These are phyloP conservation scores for Clivina fossor DNA, from an alignment of 2,888 invertebrate species.

Conservation along the genomic window DNA sequence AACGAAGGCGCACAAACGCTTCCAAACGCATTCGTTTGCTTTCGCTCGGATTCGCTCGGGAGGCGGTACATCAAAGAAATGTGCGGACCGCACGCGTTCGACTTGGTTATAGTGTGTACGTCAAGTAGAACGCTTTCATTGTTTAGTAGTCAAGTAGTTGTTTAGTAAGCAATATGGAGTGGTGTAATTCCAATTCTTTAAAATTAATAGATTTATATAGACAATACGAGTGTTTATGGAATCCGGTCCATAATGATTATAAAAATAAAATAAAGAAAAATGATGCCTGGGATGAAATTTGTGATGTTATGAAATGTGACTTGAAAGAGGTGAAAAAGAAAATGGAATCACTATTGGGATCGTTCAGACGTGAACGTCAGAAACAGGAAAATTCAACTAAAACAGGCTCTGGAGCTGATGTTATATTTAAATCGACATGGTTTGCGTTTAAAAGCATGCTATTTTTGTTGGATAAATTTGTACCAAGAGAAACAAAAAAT, in stretches of 20 bases:
- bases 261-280: slow-evolving; percentile 30
- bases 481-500: background rate
- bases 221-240: slow-evolving; percentile 33
- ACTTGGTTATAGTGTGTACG: too few species aligned
- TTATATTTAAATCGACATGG: background rate
- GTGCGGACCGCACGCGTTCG: too few species aligned
- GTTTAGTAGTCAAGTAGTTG: too few species aligned
- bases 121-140: too few species aligned
- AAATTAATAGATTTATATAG: slow-evolving; percentile 33
- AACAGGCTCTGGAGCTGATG: background rate
- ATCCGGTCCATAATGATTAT: slow-evolving; percentile 27
- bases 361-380: slow-evolving; percentile 34
- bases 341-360: slow-evolving; percentile 36
- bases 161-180: too few species aligned
- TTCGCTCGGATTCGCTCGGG: too few species aligned
- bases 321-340: slow-evolving; percentile 28
- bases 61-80: too few species aligned
- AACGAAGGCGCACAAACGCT: too few species aligned
- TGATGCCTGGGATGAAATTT: slow-evolving; percentile 33
- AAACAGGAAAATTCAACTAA: too few species aligned
- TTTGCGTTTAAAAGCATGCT: slow-evolving; percentile 2
- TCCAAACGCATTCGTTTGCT: too few species aligned
- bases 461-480: background rate
- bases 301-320: slow-evolving; percentile 21
- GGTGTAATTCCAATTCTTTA: slow-evolving; percentile 27